Evolutionary conservation across 2,113 vertebrate species (phyloP).

Genomic region (Pardalotus punctatus): DNA sequence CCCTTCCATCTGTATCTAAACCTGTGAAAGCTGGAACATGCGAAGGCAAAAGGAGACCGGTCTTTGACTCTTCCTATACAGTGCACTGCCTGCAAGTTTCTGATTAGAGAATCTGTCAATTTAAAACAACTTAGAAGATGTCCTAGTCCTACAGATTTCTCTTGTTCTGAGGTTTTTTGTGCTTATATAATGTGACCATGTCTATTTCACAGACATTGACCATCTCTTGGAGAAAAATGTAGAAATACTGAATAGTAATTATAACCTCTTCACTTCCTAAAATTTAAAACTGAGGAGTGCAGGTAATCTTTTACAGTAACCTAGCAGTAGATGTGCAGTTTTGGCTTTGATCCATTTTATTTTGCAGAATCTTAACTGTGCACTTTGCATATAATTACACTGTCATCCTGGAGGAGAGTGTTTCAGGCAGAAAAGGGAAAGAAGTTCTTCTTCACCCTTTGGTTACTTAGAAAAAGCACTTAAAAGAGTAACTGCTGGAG

Average conservation of each 20-base stretch:
- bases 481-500: not conserved
- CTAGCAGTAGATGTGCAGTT: not conserved
- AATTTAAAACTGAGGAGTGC: not conserved
- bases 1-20: slow-evolving; percentile 80
- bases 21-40: not conserved
- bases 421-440: not conserved
- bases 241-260: not conserved
- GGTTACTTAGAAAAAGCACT: not conserved
- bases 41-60: not conserved
- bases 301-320: not conserved
- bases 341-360: not conserved
- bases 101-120: not conserved
- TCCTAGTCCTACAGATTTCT: not conserved
- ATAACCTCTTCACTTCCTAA: not conserved
- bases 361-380: not conserved
- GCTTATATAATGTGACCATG: not conserved
- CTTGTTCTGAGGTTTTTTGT: not conserved
- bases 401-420: not conserved
- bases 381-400: not conserved
- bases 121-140: not conserved
- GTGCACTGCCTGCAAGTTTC: not conserved
- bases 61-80: not conserved
- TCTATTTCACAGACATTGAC: not conserved
- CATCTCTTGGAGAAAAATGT: not conserved
- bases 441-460: not conserved